phyloP scores from a whole-genome alignment of 2,888 invertebrate genomes.

The Tortricodes alternella region DNA sequence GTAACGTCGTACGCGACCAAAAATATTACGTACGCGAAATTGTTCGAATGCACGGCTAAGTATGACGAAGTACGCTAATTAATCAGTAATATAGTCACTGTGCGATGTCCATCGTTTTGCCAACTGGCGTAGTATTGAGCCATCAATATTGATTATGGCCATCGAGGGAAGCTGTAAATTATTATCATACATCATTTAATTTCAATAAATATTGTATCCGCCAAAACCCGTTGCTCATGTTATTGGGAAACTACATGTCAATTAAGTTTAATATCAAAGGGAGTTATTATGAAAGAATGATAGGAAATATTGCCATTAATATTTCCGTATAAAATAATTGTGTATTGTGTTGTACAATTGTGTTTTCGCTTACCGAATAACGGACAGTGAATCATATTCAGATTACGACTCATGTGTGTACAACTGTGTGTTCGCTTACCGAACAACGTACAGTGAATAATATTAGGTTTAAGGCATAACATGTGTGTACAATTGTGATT shows the following conservation, averaged over 20 bases:
- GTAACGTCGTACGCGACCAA: too few species aligned
- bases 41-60: too few species aligned
- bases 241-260: conserved; percentile 9
- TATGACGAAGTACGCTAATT: conserved; percentile 13
- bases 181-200: conserved; percentile 24
- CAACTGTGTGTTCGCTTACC: neutral
- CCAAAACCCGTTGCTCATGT: neutral
- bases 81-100: conserved; percentile 20
- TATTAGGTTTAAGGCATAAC: too few species aligned
- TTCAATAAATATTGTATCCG: conserved; percentile 14
- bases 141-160: conserved; percentile 29
- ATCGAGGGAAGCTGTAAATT: conserved; percentile 23
- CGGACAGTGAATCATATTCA: too few species aligned
- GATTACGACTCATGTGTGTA: too few species aligned
- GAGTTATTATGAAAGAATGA: neutral
- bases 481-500: neutral
- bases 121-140: conserved; percentile 5
- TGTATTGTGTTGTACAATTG: neutral
- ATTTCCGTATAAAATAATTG: neutral
- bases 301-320: neutral
- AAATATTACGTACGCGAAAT: too few species aligned
- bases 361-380: too few species aligned
- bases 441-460: too few species aligned
- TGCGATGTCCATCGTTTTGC: conserved; percentile 4
- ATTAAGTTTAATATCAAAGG: conserved; percentile 1